Evolutionary conservation across 2,888 invertebrate genomes (phyloP), one percentile per base, ranked within the genome.

Genomic region (Hirtodrosophila trivittata): DNA sequence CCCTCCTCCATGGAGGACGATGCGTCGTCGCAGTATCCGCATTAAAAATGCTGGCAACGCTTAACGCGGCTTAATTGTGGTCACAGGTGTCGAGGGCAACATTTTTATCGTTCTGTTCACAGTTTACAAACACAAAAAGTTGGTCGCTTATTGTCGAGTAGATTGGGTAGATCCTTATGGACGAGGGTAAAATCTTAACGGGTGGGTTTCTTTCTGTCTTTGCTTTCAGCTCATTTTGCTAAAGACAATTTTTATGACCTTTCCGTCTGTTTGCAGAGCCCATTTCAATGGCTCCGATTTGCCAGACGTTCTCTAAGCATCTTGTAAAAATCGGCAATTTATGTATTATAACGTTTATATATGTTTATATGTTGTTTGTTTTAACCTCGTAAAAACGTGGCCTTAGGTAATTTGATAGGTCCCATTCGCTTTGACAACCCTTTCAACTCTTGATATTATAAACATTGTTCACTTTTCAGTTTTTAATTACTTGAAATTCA

Each of bases 31-130:
- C 42, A 46, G 62, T 56, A 28, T 45, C 12, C 46, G 54, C 76
- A 56, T 74, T 66, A 55, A 64, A 72, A 67, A 58, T 55, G 65
- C 58, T 62, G 52, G 66, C 62, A 77, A 77, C 83, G 77, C 75
- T 83, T 85, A 85, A 87, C 87, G 83, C 76, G 74, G 74, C 83
- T 87, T 89, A 87, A 88, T 88, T 89, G 89, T 87, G 89, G 88
- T 88, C 88, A 77, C 88, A 89, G 88, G 88, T 89, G 88, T 78
- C 64, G 87, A 71, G 75, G 66, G 72, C 69, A 55, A 60, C 65
- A 87, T 89, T 89, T 89, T 89, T 89, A 89, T 89, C 80, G 87
- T 77, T 78, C 63, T 82, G 86, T 87, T 86, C 82, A 77, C 80
- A 80, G 86, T 84, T 86, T 73, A 65, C 64, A 60, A 42, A 67